Evolutionary conservation across 2,888 invertebrate genomes (phyloP).

Genomic region (Uropetala carovei): DNA sequence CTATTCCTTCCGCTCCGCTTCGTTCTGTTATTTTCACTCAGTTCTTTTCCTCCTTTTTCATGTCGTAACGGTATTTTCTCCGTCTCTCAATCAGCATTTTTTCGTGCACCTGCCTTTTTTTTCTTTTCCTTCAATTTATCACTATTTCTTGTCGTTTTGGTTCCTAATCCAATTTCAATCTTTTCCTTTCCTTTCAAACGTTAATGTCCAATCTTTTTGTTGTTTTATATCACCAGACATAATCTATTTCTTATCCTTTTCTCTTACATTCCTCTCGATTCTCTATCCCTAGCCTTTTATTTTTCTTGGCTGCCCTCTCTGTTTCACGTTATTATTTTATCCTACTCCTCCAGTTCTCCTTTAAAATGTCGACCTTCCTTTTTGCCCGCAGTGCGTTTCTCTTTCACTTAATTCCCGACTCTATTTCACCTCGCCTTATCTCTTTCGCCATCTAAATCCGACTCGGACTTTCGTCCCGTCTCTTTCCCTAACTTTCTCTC

Average conservation of each 20-base stretch:
- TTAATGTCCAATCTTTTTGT: not conserved
- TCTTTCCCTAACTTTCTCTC: no score
- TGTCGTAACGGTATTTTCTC: no score
- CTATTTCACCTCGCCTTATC: conserved; percentile 47
- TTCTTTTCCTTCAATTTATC: no score
- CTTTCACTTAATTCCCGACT: not conserved
- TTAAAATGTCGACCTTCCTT: not conserved
- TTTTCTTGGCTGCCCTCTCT: not conserved
- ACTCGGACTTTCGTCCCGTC: not conserved
- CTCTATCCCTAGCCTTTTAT: not conserved
- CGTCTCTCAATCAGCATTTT: no score
- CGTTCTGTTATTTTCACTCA: no score
- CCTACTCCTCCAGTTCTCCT: not conserved
- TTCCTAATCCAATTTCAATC: not conserved
- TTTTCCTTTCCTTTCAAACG: not conserved
- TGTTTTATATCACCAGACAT: not conserved
- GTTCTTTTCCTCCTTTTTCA: no score
- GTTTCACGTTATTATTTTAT: not conserved
- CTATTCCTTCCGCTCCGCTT: no score
- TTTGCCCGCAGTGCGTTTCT: conserved; percentile 37
- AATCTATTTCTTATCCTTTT: not conserved
- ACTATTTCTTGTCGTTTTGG: no score
- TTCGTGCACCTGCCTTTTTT: no score
- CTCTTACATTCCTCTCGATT: not conserved
- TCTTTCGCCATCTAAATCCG: not conserved